Percentiles rank a stretch among this genome's conserved stretches.
phyloP scores from a whole-genome alignment of 2,797 vertebrate genomes.

The Xenentodon cancila region DNA sequence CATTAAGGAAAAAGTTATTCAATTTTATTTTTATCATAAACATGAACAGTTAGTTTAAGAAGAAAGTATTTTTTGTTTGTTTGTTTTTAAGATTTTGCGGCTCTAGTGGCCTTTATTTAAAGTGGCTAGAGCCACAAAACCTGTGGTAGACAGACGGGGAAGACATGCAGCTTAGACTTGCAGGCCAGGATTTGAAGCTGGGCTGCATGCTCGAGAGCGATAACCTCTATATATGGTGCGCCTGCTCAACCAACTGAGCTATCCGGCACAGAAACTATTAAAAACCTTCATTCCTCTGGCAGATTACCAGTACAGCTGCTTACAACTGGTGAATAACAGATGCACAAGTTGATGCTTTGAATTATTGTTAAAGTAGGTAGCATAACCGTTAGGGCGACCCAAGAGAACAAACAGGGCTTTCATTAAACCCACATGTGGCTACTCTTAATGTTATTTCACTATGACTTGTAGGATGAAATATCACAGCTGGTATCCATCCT shows the following conservation, averaged over 20 bases:
- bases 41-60: neutral
- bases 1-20: neutral
- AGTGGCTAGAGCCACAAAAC: too few species aligned
- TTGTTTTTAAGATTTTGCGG: too few species aligned
- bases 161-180: too few species aligned
- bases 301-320: neutral
- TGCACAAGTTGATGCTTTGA: neutral
- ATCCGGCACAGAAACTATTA: too few species aligned
- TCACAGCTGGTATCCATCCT: constrained; percentile 20
- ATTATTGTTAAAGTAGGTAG: neutral
- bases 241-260: too few species aligned
- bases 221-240: too few species aligned
- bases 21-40: neutral
- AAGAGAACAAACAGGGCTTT: constrained; percentile 3
- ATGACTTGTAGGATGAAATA: constrained; percentile 22
- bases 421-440: constrained; percentile 12
- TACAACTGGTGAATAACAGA: neutral
- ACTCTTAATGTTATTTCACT: constrained; percentile 25
- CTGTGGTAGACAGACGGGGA: too few species aligned
- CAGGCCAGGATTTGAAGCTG: too few species aligned
- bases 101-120: too few species aligned
- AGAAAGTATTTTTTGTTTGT: too few species aligned
- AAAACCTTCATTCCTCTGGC: neutral
- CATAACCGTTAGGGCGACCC: neutral
- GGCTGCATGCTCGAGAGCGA: too few species aligned